Evolutionary conservation across 2,888 invertebrate species (phyloP).

Genomic region (Ctena decussata): DNA sequence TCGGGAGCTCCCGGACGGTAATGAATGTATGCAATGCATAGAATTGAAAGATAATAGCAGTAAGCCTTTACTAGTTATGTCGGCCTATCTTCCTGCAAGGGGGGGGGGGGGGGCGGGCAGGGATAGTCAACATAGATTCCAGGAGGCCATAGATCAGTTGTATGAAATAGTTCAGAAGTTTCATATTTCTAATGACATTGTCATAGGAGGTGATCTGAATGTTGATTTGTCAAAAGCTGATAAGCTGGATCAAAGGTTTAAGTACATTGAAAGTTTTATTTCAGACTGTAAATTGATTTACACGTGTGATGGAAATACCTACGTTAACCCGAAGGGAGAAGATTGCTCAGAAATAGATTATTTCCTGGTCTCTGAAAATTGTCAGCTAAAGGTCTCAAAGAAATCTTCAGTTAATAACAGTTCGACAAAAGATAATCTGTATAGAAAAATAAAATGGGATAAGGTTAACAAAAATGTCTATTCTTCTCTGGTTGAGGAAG

Average conservation of each 20-base stretch:
- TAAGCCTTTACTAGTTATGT: constrained; percentile 6
- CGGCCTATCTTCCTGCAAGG: constrained; percentile 14
- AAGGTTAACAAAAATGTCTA: not conserved
- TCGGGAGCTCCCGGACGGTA: not conserved
- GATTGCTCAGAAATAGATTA: constrained; percentile 29
- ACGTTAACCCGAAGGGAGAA: constrained; percentile 16
- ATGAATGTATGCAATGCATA: constrained; percentile 21
- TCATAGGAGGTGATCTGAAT: constrained; percentile 27
- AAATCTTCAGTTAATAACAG: not conserved
- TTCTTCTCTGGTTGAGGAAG: not conserved
- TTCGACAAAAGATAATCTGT: not conserved
- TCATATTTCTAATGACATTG: not conserved
- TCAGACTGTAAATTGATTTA: not conserved
- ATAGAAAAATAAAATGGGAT: not conserved
- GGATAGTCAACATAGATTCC: not conserved
- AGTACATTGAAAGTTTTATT: constrained; percentile 8
- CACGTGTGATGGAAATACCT: not conserved
- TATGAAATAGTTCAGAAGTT: constrained; percentile 11
- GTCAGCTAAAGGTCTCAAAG: not conserved
- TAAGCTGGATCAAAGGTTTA: not conserved
- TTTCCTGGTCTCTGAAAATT: not conserved
- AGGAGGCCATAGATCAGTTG: constrained; percentile 14
- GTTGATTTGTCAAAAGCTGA: not conserved
- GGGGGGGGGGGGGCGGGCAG: too few species aligned
- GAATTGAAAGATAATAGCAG: not conserved